These are phyloP conservation scores for Musca vetustissima DNA, from an alignment of 1,140 invertebrate genomes.

Conservation along the genomic window DNA sequence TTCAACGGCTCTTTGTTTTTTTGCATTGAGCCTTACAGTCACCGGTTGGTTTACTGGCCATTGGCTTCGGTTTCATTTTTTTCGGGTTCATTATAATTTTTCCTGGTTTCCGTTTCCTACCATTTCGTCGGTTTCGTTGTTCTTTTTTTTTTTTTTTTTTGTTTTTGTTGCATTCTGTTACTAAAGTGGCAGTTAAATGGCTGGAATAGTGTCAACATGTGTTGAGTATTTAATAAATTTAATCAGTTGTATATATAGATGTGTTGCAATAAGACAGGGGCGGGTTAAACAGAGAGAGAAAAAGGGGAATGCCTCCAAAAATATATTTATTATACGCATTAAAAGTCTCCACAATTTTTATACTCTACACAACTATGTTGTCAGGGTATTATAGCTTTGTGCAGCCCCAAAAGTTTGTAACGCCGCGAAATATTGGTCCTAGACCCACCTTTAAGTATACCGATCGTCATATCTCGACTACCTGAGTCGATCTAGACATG, in stretches of 20 bases:
- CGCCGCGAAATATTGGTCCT: too few relatives aligned
- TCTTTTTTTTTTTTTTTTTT: neutral
- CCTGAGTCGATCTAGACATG: too few relatives aligned
- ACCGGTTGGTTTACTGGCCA: neutral
- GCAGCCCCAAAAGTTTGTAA: too few relatives aligned
- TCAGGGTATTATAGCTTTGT: too few relatives aligned
- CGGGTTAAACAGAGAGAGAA: too few relatives aligned
- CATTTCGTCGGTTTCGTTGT: neutral
- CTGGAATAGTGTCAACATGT: conserved; percentile 18
- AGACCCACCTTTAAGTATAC: too few relatives aligned
- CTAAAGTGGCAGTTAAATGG: conserved; percentile 5
- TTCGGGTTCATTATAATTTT: neutral
- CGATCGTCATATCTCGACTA: too few relatives aligned
- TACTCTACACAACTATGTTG: too few relatives aligned
- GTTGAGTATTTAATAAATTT: conserved; percentile 22
- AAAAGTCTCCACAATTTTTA: too few relatives aligned
- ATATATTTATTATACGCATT: neutral
- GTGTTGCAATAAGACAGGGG: neutral
- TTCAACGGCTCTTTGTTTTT: too few relatives aligned
- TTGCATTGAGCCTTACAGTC: too few relatives aligned
- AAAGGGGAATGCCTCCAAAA: too few relatives aligned
- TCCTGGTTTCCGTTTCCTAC: neutral
- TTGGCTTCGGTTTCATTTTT: neutral
- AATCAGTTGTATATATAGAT: neutral
- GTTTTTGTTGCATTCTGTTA: neutral